These are phyloP conservation scores for Campylomormyrus numenius DNA, from an alignment of 2,113 vertebrate genomes.

Conservation along the genomic window DNA sequence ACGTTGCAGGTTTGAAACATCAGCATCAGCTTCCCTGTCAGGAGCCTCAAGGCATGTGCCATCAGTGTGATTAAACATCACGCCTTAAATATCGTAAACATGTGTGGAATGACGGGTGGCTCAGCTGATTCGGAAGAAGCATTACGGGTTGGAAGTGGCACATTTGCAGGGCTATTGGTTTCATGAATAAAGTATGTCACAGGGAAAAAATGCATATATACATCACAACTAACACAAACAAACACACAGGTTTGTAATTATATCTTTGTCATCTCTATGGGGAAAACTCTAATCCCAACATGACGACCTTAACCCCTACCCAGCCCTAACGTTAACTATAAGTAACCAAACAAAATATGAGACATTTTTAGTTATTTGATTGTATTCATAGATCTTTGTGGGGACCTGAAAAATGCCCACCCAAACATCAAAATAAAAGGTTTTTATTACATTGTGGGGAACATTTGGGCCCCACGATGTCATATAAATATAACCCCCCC, in stretches of 20 bases:
- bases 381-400: too few species aligned
- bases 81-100: background rate
- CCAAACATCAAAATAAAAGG: too few species aligned
- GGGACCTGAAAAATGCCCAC: too few species aligned
- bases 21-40: background rate
- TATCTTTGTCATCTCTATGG: background rate
- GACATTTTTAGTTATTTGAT: too few species aligned
- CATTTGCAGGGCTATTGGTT: background rate
- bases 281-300: too few species aligned
- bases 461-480: too few species aligned
- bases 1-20: background rate
- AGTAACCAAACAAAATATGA: too few species aligned
- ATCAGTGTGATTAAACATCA: background rate
- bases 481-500: too few species aligned
- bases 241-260: background rate
- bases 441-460: too few species aligned
- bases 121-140: background rate
- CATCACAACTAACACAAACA: background rate
- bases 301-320: too few species aligned
- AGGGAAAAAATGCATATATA: background rate
- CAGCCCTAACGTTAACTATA: too few species aligned
- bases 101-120: background rate
- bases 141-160: background rate
- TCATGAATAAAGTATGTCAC: background rate
- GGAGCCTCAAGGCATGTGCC: background rate